Conservation (phyloP, 2,113 vertebrate genomes). For the Carassius carassius region DNA sequence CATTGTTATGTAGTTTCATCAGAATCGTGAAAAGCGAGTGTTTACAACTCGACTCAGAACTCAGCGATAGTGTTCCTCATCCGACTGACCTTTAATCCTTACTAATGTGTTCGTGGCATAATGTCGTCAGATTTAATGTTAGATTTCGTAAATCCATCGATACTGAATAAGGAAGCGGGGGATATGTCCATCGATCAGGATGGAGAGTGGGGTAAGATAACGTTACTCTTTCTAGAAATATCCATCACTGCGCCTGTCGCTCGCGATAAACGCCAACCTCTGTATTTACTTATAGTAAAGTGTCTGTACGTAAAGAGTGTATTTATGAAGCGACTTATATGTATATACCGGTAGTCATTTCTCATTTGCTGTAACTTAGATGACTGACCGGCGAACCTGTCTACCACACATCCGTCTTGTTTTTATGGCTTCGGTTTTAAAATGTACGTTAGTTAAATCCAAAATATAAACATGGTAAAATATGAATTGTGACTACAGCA, state of each 20-base stretch:
- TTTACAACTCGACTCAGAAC: constrained; percentile 9
- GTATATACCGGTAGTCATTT: not conserved
- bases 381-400: not conserved
- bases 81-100: constrained; percentile 6
- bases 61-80: not conserved
- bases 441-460: not conserved
- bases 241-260: not conserved
- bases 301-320: not conserved
- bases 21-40: constrained; percentile 46
- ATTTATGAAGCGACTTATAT: not conserved
- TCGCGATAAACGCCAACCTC: not conserved
- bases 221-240: not conserved
- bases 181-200: constrained; percentile 71
- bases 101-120: constrained; percentile 67
- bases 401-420: not conserved
- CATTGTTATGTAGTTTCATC: constrained; percentile 14
- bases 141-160: constrained; percentile 60
- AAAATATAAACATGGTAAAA: not conserved
- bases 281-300: not conserved
- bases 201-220: constrained; percentile 75
- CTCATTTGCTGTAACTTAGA: not conserved
- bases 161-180: constrained; percentile 59
- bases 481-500: not conserved
- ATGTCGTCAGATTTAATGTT: constrained; percentile 68
- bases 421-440: not conserved